Evolutionary conservation across 2,888 invertebrate species (phyloP), one percentile per base, ranked within the genome.

Genomic region (Eurois occulta): DNA sequence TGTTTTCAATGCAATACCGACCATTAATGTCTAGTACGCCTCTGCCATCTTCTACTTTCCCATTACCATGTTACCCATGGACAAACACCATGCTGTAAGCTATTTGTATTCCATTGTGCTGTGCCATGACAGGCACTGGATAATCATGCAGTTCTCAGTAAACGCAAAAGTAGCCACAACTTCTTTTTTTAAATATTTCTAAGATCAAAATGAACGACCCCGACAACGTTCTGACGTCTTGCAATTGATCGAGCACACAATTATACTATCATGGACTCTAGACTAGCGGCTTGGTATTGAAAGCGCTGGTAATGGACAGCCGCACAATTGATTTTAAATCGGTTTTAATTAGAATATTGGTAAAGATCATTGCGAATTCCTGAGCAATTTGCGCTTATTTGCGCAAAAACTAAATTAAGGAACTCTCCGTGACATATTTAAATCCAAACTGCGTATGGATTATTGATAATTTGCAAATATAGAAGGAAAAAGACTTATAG

Each of bases 291-390:
- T 75, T 85, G 74, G 43, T 71, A 81, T 86, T 77, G 81, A 79
- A 84, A 81, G 55, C 21, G 55, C 21, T 58, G 60, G 84, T 83
- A 91, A 91, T 92, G 89, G 88, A 75, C 85, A 84, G 82, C 88
- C 81, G 66, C 73, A 86, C 92, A 93, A 92, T 92, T 93, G 91
- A 86, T 88, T 88, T 77, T 87, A 88, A 90, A 91, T n/a, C n/a
- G n/a, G n/a, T n/a, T n/a, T n/a, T n/a, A n/a, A n/a, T n/a, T n/a
- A n/a, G n/a, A n/a, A n/a, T n/a, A n/a, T n/a, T n/a, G n/a, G n/a
- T n/a, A n/a, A n/a, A n/a, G n/a, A n/a, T n/a, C n/a, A n/a, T n/a
- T n/a, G n/a, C n/a, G n/a, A n/a, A n/a, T n/a, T n/a, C n/a, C n/a
- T n/a, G n/a, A n/a, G n/a, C n/a, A n/a, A n/a, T n/a, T n/a, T n/a